These are phyloP conservation scores for Corythornis cristatus DNA, from an alignment of 2,113 vertebrate genomes.

Conservation along the genomic window DNA sequence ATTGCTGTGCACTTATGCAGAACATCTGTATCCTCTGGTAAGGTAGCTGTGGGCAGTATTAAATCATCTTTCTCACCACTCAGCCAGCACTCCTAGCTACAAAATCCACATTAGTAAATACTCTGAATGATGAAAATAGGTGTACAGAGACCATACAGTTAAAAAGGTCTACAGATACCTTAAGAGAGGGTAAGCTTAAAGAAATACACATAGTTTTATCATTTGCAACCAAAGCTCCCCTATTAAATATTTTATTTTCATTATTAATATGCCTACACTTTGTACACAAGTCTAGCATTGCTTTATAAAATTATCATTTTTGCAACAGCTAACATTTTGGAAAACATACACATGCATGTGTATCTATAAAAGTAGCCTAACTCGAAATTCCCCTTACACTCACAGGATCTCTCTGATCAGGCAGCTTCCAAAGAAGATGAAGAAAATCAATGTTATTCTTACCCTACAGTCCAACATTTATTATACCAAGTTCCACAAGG, in stretches of 20 bases:
- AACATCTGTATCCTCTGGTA: not conserved
- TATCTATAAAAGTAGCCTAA: not conserved
- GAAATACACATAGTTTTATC: not conserved
- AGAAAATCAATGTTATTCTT: not conserved
- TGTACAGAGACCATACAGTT: not conserved
- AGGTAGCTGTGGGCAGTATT: not conserved
- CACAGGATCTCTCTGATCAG: not conserved
- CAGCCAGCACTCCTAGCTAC: rapidly evolving
- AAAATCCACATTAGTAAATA: not conserved
- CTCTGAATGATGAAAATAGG: not conserved
- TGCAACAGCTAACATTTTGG: not conserved
- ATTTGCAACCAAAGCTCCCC: not conserved
- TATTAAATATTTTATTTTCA: not conserved
- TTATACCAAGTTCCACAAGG: not conserved
- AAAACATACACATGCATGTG: rapidly evolving
- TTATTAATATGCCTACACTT: not conserved
- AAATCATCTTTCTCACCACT: not conserved
- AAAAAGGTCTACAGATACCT: not conserved
- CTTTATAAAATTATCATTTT: not conserved
- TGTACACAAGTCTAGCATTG: not conserved
- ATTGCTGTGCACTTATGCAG: not conserved
- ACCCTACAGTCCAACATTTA: not conserved
- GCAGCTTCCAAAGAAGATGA: not conserved
- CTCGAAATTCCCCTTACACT: not conserved
- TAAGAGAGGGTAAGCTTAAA: not conserved